Base-by-base conservation (phyloP, 2,888 invertebrate species). In the Aquatica leii region DNA sequence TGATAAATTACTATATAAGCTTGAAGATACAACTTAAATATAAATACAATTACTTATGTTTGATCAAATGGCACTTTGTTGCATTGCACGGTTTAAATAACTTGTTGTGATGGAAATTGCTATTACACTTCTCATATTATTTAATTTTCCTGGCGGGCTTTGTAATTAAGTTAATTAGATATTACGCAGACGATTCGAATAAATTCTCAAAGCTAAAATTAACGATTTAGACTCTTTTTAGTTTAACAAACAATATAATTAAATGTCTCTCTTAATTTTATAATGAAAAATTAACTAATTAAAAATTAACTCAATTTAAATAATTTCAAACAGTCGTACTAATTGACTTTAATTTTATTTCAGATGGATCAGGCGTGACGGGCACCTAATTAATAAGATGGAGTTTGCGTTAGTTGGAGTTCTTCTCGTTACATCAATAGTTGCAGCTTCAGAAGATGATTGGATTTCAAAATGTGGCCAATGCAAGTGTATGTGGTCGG, bases 401-500 rank as follows among this genome's bases (percentile, higher is more conserved):
- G 68, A 69, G 60, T 59, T 65, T 41, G 55, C 21, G 51, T 34
- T 56, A 4, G 18, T 62, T 43, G 73, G 71, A 65, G 68, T 77
- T 60, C 62, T 77, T 54, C 72, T 81, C 59, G 65, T 77, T 63
- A 71, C 72, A 52, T 49, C 74, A 37, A 61, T 77, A 50, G 76
- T 81, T 8, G 75, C 81, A 46, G 77, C 83, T 51, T 82, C 88
- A 80, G 84, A 86, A 55, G 83, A 83, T 24, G 85, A 86, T 76
- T 92, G 91, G 79, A 86, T 88, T 8, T 73, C 73, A 55, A 72
- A 80, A 43, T 82, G 82, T 72, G 78, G 84, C 68, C 84, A 84
- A 59, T 95, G 95, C 83, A 88, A 89, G 75, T 95, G 95, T 79
- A 89, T 90, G 68, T 95, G 95, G 95, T 88, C 88, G 21, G 89